Evolutionary conservation across 2,113 vertebrate genomes (phyloP).

Genomic region (Ailurus styani): DNA sequence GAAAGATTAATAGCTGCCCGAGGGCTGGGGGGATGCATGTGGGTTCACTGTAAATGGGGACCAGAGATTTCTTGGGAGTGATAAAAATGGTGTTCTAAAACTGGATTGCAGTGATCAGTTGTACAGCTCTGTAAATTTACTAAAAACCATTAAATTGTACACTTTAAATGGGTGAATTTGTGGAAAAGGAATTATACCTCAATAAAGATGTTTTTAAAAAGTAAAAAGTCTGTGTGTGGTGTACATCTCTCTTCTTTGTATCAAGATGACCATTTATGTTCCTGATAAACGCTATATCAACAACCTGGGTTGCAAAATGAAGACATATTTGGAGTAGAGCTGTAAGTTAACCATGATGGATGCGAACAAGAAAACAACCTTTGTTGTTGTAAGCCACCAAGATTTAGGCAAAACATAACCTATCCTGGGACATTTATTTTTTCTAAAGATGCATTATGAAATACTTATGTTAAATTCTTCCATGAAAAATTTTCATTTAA

Average conservation of each 20-base stretch:
- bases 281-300: not conserved
- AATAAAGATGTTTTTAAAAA: not conserved
- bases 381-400: not conserved
- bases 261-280: not conserved
- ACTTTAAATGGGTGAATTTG: not conserved
- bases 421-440: not conserved
- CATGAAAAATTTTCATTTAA: slow-evolving; percentile 1
- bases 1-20: not conserved
- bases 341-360: not conserved
- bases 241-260: not conserved
- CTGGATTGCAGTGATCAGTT: not conserved
- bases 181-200: not conserved
- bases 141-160: not conserved
- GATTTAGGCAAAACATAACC: not conserved
- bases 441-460: not conserved
- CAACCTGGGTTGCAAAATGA: not conserved
- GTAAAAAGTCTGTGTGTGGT: not conserved
- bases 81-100: not conserved
- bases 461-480: not conserved
- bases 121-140: not conserved
- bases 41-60: not conserved
- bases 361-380: not conserved
- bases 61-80: not conserved
- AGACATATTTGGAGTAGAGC: not conserved
- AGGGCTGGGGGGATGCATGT: not conserved